Evolutionary conservation across 2,113 vertebrate genomes (phyloP).

Genomic region (Oncorhynchus gorbuscha): DNA sequence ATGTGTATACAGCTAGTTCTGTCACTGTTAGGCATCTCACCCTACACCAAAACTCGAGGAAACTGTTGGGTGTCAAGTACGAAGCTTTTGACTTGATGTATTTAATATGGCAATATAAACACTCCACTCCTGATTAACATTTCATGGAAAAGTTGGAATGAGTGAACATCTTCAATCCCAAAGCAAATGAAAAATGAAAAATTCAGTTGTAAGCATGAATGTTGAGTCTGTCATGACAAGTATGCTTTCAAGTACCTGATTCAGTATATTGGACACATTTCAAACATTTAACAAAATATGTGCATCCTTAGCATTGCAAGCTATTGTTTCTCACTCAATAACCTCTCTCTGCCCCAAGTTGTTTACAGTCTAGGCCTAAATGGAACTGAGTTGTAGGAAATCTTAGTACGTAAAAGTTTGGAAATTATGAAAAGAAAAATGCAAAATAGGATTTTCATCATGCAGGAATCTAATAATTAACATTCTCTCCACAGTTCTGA

Average conservation of each 20-base stretch:
- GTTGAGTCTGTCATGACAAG: background rate
- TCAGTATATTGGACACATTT: too few species aligned
- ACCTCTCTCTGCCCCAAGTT: too few species aligned
- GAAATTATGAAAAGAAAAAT: conserved; percentile 38
- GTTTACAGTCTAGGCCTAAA: too few species aligned
- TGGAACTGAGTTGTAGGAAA: background rate
- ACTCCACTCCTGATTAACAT: background rate
- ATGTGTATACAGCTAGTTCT: too few species aligned
- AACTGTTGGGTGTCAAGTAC: background rate
- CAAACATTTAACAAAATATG: too few species aligned
- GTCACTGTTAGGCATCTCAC: too few species aligned
- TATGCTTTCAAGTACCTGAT: too few species aligned
- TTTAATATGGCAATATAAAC: background rate
- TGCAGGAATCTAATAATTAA: conserved; percentile 62
- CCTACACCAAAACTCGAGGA: too few species aligned
- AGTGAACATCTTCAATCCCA: background rate
- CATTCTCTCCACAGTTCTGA: conserved; percentile 69
- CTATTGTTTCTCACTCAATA: too few species aligned
- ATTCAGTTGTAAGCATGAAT: background rate
- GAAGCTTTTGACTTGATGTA: background rate
- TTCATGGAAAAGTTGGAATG: background rate
- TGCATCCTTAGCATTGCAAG: too few species aligned
- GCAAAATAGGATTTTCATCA: conserved; percentile 61
- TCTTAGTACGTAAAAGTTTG: background rate
- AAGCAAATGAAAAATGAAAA: background rate